phyloP scores from a whole-genome alignment of 2,113 vertebrate species.

The Rhinoderma darwinii region DNA sequence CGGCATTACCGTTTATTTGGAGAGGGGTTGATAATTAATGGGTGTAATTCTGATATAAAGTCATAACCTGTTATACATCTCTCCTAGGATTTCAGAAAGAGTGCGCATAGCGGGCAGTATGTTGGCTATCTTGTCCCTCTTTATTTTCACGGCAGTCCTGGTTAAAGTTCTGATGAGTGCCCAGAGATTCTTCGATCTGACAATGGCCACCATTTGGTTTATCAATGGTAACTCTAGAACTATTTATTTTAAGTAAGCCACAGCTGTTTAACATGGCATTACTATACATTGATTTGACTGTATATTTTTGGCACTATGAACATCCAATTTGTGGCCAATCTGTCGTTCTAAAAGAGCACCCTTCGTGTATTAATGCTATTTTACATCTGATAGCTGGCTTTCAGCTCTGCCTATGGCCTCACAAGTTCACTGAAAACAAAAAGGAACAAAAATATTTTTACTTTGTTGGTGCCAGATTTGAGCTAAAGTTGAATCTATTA shows the following conservation, averaged over 20 bases:
- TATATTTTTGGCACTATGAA: not conserved
- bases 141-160: slow-evolving; percentile 78
- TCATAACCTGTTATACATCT: not conserved
- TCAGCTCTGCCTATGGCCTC: too few species aligned
- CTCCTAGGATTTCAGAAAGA: slow-evolving; percentile 70
- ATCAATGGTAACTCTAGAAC: slow-evolving; percentile 82
- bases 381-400: too few species aligned
- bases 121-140: slow-evolving; percentile 79
- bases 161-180: slow-evolving; percentile 79
- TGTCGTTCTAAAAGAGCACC: too few species aligned
- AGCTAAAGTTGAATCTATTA: too few species aligned
- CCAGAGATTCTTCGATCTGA: slow-evolving; percentile 81
- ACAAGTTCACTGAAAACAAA: too few species aligned
- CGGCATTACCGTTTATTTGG: not conserved
- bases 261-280: not conserved
- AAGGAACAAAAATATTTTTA: too few species aligned
- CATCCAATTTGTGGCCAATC: too few species aligned
- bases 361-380: too few species aligned
- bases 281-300: not conserved
- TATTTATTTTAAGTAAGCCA: not conserved
- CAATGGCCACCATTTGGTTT: slow-evolving; percentile 88
- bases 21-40: not conserved
- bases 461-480: too few species aligned
- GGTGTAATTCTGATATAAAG: not conserved
- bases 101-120: slow-evolving; percentile 82